Evolutionary conservation across 2,888 invertebrate species (phyloP).

Genomic region (Acrocyrtus sp.): DNA sequence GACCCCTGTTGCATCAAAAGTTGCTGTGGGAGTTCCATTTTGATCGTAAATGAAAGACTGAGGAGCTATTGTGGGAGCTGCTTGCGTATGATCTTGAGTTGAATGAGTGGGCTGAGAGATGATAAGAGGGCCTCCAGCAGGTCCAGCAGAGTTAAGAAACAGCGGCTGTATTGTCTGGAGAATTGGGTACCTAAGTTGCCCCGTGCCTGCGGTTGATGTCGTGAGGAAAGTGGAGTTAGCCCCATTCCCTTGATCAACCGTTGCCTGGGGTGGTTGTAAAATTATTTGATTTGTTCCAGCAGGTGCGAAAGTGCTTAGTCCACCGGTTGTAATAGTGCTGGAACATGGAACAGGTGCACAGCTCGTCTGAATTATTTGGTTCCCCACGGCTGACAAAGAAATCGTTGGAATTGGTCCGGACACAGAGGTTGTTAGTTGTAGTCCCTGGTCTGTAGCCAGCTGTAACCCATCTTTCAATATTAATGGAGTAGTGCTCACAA

Average conservation of each 20-base stretch:
- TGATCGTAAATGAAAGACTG: conserved; percentile 62
- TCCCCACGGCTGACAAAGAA: conserved; percentile 41
- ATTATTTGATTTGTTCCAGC: conserved; percentile 39
- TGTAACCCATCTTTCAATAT: conserved; percentile 48
- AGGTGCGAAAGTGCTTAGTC: conserved; percentile 26
- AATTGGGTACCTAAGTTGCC: conserved; percentile 55
- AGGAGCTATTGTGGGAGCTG: conserved; percentile 33
- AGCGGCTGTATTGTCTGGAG: conserved; percentile 63
- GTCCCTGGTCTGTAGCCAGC: conserved; percentile 42
- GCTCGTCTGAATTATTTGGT: conserved; percentile 47
- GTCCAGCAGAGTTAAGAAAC: conserved; percentile 59
- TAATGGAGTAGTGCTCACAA: conserved; percentile 45
- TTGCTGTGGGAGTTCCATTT: conserved; percentile 46
- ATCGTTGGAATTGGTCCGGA: conserved; percentile 42
- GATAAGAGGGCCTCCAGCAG: conserved; percentile 56
- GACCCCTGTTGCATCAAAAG: conserved; percentile 43
- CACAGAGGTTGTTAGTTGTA: conserved; percentile 41
- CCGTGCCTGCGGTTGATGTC: conserved; percentile 25
- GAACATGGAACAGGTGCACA: conserved; percentile 35
- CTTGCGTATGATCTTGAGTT: conserved; percentile 40
- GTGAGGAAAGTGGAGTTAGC: conserved; percentile 51
- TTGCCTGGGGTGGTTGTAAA: conserved; percentile 36
- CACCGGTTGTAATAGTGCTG: conserved; percentile 29
- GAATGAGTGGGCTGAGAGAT: conserved; percentile 54
- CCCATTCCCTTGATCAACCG: conserved; percentile 31